Evolutionary conservation across 2,888 invertebrate genomes (phyloP).

Genomic region (Perithous albicinctus): DNA sequence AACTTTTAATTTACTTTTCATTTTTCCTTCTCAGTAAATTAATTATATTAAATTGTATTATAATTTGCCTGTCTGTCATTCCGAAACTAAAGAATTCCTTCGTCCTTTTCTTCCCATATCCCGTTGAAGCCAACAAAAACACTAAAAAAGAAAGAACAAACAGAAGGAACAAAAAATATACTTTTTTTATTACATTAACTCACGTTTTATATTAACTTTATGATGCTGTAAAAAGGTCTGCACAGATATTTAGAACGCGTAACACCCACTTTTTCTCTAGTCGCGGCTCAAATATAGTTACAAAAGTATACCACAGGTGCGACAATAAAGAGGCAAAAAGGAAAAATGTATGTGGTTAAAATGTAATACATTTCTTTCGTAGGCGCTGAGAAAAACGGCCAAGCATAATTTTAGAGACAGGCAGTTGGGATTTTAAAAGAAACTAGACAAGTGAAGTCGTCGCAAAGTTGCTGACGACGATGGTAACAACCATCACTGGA

Average conservation of each 20-base stretch:
- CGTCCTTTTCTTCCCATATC: background rate
- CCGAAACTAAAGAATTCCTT: background rate
- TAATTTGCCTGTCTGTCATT: background rate
- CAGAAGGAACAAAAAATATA: background rate
- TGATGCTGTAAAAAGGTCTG: background rate
- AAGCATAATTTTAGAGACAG: background rate
- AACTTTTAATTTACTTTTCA: background rate
- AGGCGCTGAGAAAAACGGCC: background rate
- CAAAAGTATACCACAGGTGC: background rate
- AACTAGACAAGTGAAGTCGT: background rate
- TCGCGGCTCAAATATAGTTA: background rate
- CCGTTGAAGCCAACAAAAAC: background rate
- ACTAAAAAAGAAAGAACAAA: background rate
- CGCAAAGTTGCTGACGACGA: slow-evolving; percentile 3
- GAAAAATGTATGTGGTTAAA: background rate
- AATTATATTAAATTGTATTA: background rate
- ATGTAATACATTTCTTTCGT: background rate
- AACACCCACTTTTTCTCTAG: background rate
- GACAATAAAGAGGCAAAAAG: background rate
- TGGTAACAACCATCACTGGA: background rate
- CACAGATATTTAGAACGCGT: too few species aligned
- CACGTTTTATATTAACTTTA: background rate
- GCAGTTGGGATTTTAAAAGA: background rate
- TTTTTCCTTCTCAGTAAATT: background rate
- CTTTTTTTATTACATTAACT: background rate